Evolutionary conservation across 37 sponge, comb jelly and placozoan species (phyloP).

Genomic region (Agelas oroides): DNA sequence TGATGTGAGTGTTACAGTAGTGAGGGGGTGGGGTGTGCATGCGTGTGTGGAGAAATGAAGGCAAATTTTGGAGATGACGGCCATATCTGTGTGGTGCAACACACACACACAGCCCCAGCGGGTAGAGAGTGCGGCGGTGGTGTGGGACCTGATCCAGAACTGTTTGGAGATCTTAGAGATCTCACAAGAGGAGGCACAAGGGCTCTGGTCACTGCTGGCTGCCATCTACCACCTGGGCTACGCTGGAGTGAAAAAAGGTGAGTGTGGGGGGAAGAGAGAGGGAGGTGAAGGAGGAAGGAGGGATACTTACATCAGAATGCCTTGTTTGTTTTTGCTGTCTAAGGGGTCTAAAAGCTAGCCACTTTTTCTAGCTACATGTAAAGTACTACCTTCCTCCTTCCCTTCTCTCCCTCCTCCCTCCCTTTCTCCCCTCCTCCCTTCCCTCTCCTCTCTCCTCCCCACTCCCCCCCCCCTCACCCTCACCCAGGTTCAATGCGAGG

Average conservation of each 20-base stretch:
- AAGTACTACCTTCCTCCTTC: no score
- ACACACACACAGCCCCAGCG: conserved; percentile 51
- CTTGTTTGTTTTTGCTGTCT: no score
- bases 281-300: no score
- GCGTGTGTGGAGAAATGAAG: conserved; percentile 11
- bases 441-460: no score
- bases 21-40: conserved; percentile 5
- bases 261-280: no score
- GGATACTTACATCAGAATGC: no score
- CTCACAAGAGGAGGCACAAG: conserved; percentile 88
- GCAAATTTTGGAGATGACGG: no score
- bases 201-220: conserved; percentile 95
- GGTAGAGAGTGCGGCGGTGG: conserved; percentile 76
- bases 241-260: conserved; percentile 87
- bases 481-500: conserved; percentile 59
- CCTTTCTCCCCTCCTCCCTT: no score
- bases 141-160: conserved; percentile 89
- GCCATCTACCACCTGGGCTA: conserved; percentile 96
- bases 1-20: no score
- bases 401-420: no score
- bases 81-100: no score
- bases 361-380: neutral
- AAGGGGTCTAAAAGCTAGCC: no score
- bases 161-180: conserved; percentile 77
- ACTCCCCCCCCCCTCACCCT: neutral